Conservation (phyloP, 2,888 invertebrate species). For the Caradrina clavipalpis region DNA sequence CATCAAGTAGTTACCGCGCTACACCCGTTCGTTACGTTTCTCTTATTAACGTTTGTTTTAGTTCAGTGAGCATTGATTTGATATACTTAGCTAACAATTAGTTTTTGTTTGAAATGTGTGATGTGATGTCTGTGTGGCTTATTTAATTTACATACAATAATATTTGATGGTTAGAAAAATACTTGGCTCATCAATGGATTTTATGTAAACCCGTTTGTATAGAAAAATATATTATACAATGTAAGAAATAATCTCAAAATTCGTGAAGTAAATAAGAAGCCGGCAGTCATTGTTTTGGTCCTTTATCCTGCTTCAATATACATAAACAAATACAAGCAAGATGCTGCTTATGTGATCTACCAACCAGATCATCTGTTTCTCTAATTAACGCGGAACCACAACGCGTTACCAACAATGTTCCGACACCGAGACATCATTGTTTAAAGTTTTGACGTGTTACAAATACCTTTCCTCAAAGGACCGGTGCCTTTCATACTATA, state of each 20-base stretch:
- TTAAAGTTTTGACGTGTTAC: constrained; percentile 28
- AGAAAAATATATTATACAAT: background rate
- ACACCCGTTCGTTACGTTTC: constrained; percentile 29
- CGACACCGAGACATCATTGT: constrained; percentile 1
- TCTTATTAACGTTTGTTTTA: constrained; percentile 23
- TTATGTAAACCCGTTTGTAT: too few species aligned
- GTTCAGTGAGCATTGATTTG: constrained; percentile 21
- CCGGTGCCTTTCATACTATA: constrained; percentile 34
- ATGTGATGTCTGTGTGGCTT: background rate
- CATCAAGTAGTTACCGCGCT: constrained; percentile 39
- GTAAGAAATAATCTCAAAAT: background rate
- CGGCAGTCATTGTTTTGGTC: background rate
- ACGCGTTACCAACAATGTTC: constrained; percentile 6
- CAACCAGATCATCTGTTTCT: constrained; percentile 33
- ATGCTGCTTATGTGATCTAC: constrained; percentile 12
- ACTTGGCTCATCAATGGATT: background rate
- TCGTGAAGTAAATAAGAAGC: background rate
- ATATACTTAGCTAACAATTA: background rate
- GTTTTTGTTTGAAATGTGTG: background rate
- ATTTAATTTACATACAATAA: background rate
- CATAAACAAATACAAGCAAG: constrained; percentile 27
- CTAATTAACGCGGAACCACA: constrained; percentile 21
- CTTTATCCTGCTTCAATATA: constrained; percentile 1
- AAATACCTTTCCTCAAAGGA: constrained; percentile 44
- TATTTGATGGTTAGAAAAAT: background rate